Evolutionary conservation across 1,140 invertebrate genomes (phyloP).

Genomic region (Drosophila grimshawi): DNA sequence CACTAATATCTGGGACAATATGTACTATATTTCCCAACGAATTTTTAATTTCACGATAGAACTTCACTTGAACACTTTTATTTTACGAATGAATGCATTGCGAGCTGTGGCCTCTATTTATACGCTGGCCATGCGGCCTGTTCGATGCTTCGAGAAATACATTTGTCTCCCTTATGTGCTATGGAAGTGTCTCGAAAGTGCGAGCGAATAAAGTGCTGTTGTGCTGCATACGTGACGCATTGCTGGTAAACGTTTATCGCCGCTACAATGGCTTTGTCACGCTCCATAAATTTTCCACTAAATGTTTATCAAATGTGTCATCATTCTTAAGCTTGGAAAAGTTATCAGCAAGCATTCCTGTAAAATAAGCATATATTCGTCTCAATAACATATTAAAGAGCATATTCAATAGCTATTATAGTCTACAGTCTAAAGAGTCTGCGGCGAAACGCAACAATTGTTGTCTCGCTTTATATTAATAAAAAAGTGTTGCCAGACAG

Average conservation of each 20-base stretch:
- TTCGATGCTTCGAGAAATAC: conserved; percentile 47
- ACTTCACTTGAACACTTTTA: conserved; percentile 64
- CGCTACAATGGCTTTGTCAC: neutral
- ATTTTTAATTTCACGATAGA: conserved; percentile 43
- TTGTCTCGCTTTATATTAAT: neutral
- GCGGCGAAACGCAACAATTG: neutral
- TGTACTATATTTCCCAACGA: conserved; percentile 33
- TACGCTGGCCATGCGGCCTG: conserved; percentile 32
- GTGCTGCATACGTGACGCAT: conserved; percentile 41
- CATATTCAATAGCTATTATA: neutral
- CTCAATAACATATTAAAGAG: too few species aligned
- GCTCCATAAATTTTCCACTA: neutral
- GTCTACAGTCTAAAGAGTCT: neutral
- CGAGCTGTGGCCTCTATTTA: conserved; percentile 50
- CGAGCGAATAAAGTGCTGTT: conserved; percentile 26
- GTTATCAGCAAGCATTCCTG: too few species aligned
- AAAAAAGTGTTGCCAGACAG: too few species aligned
- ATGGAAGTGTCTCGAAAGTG: conserved; percentile 22
- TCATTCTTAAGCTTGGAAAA: neutral
- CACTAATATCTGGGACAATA: conserved; percentile 21
- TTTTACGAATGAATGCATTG: conserved; percentile 49
- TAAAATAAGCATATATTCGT: too few species aligned
- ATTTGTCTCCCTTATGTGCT: conserved; percentile 21
- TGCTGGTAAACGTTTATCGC: conserved; percentile 13
- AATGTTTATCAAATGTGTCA: neutral